Conservation (phyloP, 2,888 invertebrate genomes). For the Amphipoea oculea region DNA sequence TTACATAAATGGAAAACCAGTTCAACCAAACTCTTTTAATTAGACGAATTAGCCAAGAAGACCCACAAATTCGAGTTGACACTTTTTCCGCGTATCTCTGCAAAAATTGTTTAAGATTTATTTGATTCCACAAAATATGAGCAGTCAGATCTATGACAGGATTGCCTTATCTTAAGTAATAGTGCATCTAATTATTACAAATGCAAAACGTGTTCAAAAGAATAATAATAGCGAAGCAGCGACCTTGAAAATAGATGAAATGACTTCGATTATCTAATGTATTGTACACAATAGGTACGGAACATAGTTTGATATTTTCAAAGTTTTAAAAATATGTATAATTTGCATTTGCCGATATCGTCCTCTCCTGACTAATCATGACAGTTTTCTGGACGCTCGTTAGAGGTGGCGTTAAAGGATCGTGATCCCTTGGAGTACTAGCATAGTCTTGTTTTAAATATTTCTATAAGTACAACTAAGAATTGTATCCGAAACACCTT, state of each 20-base stretch:
- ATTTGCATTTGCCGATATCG: neutral
- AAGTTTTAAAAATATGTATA: neutral
- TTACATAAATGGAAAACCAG: no score
- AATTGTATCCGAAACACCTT: neutral
- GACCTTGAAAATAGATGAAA: slow-evolving; percentile 16
- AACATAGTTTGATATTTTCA: no score
- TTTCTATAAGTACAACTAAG: neutral
- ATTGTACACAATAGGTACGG: slow-evolving; percentile 4
- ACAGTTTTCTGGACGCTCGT: neutral
- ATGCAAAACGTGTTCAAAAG: slow-evolving; percentile 25
- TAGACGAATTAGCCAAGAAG: neutral
- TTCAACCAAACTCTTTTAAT: neutral
- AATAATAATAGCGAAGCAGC: neutral
- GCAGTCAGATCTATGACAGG: neutral
- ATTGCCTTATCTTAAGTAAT: neutral
- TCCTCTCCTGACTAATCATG: neutral
- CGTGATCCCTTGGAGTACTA: neutral
- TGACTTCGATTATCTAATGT: slow-evolving; percentile 11
- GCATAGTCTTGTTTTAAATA: neutral
- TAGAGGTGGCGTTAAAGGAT: neutral
- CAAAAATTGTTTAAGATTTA: neutral
- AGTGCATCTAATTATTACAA: neutral
- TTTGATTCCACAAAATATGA: neutral
- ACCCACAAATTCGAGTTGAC: neutral
- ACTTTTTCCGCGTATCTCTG: neutral